Evolutionary conservation across 2,113 vertebrate genomes (phyloP).

Genomic region (Cepphus grylle): DNA sequence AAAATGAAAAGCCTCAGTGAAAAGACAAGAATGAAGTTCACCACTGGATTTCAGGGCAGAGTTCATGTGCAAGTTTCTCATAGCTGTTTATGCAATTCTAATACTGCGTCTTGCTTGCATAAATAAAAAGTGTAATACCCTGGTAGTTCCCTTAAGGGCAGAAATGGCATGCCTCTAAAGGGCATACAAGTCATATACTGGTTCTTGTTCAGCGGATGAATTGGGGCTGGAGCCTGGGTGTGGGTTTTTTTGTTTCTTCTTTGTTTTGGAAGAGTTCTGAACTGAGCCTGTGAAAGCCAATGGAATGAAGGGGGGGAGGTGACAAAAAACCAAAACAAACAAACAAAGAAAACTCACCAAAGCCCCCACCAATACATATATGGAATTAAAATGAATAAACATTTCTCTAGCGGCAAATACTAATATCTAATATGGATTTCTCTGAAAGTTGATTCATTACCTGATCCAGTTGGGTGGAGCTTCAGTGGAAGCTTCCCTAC

Average conservation of each 20-base stretch:
- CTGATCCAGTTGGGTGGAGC: not conserved
- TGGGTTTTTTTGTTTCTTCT: not conserved
- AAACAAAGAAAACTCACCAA: not conserved
- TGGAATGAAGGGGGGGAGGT: not conserved
- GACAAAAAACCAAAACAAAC: not conserved
- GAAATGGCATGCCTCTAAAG: not conserved
- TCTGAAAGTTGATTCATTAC: not conserved
- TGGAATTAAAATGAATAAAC: not conserved
- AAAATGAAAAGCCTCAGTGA: not conserved
- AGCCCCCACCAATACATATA: rapidly evolving
- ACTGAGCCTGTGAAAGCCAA: not conserved
- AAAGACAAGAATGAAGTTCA: not conserved
- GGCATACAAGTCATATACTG: not conserved
- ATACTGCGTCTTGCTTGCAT: not conserved
- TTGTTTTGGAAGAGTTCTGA: not conserved
- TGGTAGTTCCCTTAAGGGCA: not conserved
- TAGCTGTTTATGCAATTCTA: not conserved
- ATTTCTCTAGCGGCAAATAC: not conserved
- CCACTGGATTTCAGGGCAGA: not conserved
- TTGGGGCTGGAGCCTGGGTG: not conserved
- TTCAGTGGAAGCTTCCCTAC: not conserved
- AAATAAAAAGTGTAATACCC: not conserved
- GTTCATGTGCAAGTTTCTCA: not conserved
- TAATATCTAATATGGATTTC: not conserved
- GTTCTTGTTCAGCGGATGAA: not conserved